phyloP scores from a whole-genome alignment of 1,140 invertebrate genomes.

The Drosophila micromelanica region DNA sequence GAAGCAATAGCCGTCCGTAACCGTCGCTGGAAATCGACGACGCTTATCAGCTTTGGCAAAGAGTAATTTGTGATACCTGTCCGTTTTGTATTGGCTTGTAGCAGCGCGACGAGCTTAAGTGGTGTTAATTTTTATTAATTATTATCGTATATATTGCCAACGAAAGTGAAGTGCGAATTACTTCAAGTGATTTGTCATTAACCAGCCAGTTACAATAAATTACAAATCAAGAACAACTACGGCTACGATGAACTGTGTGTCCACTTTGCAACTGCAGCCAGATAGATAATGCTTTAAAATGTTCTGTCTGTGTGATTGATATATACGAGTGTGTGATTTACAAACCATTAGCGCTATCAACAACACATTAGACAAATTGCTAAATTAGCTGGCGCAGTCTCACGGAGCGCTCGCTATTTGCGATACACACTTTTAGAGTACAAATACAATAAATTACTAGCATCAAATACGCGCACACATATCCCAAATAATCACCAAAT shows the following conservation, averaged over 20 bases:
- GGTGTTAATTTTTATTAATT: slow-evolving; percentile 82
- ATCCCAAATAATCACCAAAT: slow-evolving; percentile 22
- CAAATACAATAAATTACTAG: slow-evolving; percentile 23
- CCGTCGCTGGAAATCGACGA: slow-evolving; percentile 17
- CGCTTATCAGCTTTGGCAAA: slow-evolving; percentile 72
- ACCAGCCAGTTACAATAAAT: slow-evolving; percentile 51
- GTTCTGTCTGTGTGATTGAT: slow-evolving; percentile 18
- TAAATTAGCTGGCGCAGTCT: slow-evolving; percentile 69
- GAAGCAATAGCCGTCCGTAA: slow-evolving; percentile 26
- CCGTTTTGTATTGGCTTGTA: slow-evolving; percentile 74
- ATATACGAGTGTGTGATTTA: slow-evolving; percentile 61
- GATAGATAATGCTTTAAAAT: slow-evolving; percentile 19
- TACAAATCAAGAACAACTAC: slow-evolving; percentile 33
- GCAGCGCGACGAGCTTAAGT: slow-evolving; percentile 70
- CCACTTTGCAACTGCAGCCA: slow-evolving; percentile 27
- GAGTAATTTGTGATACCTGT: slow-evolving; percentile 83
- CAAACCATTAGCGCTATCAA: slow-evolving; percentile 77
- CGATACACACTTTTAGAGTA: slow-evolving; percentile 13
- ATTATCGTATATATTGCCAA: slow-evolving; percentile 75
- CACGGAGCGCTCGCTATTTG: slow-evolving; percentile 34
- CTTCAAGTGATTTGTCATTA: slow-evolving; percentile 50
- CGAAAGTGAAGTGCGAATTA: slow-evolving; percentile 66
- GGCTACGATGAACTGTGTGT: slow-evolving; percentile 4
- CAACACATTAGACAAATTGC: slow-evolving; percentile 76
- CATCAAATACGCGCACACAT: slow-evolving; percentile 14